Base-by-base conservation (phyloP, 53 echinoderm and acorn worm species). In the Paracentrotus lividus region DNA sequence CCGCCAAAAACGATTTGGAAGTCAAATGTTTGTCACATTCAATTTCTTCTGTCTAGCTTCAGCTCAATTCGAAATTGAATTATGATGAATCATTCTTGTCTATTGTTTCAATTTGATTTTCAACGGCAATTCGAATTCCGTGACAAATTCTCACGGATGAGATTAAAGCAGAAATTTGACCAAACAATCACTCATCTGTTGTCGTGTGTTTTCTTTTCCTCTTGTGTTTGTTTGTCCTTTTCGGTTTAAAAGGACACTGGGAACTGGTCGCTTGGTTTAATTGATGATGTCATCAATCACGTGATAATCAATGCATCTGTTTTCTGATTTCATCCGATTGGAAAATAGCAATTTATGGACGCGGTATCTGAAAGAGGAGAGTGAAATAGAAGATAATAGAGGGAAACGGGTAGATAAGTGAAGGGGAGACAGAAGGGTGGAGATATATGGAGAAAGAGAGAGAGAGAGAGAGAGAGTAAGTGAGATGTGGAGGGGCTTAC, bases 11-110 rank as follows among this genome's bases (percentile, higher is more conserved):
- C 85, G 51, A 85, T 85, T 51, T 49, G 29, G 20, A 54, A 88
- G 88, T 38, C 88, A 90, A 90, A 90, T 90, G 64, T 65, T 65
- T 90, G 90, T 90, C 90, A 90, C 42, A 61, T 43, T 90, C 90
- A 65, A 90, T 90, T 90, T 88, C 88, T 88, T 47, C 51, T 47
- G 59, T 58, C 38, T 53, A 55, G 40, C 72, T 88, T 88, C 57
- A 53, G 57, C 38, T 88, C 88, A 49, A 42, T 65, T 65, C 66
- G 42, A 90, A 90, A 90, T 90, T 24, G 45, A 90, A 65, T 90
- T 90, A 90, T 29, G 90, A 90, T 90, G 90, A 90, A 40, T 90
- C 90, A 90, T 42, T 21, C 61, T 32, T 44, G 90, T 64, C 90
- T 64, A 64, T 90, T 65, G 61, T 90, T 90, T 90, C 66, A 64